Base-by-base conservation (phyloP, 1,140 invertebrate genomes). In the Homarus americanus region DNA sequence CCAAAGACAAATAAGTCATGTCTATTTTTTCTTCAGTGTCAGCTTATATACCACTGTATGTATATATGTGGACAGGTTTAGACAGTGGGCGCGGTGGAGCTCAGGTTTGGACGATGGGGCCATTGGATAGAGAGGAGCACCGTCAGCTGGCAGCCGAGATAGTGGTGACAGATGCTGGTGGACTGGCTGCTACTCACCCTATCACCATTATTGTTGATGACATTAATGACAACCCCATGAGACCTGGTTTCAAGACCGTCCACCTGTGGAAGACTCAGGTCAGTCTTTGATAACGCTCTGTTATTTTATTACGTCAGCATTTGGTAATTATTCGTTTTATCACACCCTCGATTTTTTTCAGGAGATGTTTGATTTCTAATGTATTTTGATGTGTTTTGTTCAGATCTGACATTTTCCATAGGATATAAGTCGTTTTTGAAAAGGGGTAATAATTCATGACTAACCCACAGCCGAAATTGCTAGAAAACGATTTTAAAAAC, bases 201-300 rank as follows among this genome's bases (percentile, higher is more conserved):
- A 98, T 99, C 93, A 98, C 98, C 4, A 98, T 99, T 49, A 98
- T 99, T 95, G 98, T 99, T 41, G 98, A 97, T 1, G 98, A 99
- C 94, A 97, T 98, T 0, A 99, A 99, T 93, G 98, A 95, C 85
- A 98, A 98, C 94, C 97, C 97, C 15, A 95, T 95, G 93, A 92
- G 93, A 28, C 93, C 94, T 41, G 95, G 95, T 9, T 93, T 93
- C 66, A 95, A 95, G 92, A 94, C 94, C 36, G 95, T 95, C 44
- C 94, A 94, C 92, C 94, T 95, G 1, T 95, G 91, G 91, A 92
- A 87, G 79, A 92, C 80, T 44, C 82, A 82, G 79, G 79, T 82
- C 38, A 63, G n/a, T 53, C 7, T 2, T 32, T 24, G 38, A 36
- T 36, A 36, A 0, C 38, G 73, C 12, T 36, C 28, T 76, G 36